These are phyloP conservation scores for Otis tarda DNA, from an alignment of 2,113 vertebrate species.

Conservation along the genomic window DNA sequence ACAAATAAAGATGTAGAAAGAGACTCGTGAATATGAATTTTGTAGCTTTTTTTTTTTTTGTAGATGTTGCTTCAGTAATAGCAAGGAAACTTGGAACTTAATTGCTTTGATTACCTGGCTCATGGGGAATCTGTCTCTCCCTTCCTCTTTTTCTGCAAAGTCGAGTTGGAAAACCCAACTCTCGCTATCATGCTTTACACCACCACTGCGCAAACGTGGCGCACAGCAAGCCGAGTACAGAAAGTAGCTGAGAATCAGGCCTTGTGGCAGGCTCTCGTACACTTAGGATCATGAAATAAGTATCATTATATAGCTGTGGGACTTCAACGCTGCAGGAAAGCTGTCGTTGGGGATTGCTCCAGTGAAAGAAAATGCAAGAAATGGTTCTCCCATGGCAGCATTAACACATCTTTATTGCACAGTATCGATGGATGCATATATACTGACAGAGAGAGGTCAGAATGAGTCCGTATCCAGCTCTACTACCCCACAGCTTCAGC, in stretches of 20 bases:
- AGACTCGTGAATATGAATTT: neutral
- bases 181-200: neutral
- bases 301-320: neutral
- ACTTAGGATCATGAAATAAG: neutral
- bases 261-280: neutral
- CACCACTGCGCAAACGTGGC: fast-evolving
- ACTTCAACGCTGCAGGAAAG: neutral
- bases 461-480: neutral
- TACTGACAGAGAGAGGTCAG: neutral
- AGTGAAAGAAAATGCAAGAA: neutral
- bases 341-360: neutral
- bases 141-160: neutral
- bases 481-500: neutral
- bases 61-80: neutral
- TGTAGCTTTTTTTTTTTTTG: neutral
- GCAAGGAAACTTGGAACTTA: neutral
- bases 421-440: fast-evolving
- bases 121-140: neutral
- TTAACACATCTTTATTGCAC: neutral
- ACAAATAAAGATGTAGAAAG: neutral
- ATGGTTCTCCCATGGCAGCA: neutral
- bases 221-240: neutral
- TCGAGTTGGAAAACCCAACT: neutral
- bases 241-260: neutral
- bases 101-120: neutral